Evolutionary conservation across 2,888 invertebrate species (phyloP).

Genomic region (Rotaria macrura): DNA sequence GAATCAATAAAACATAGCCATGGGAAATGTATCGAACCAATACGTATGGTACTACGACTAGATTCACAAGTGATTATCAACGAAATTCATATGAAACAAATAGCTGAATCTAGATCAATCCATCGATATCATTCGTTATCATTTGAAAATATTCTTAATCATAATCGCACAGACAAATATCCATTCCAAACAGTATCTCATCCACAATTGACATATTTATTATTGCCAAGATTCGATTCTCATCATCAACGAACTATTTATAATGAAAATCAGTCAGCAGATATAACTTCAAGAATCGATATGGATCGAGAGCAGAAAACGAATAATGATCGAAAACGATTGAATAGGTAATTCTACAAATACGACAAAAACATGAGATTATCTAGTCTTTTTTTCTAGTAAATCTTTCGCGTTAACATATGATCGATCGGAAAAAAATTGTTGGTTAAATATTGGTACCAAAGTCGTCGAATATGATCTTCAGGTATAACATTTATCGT

Average conservation of each 20-base stretch:
- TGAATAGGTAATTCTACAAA: background rate
- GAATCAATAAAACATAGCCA: background rate
- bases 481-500: background rate
- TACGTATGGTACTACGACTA: background rate
- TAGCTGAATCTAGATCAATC: too few species aligned
- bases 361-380: background rate
- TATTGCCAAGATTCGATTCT: background rate
- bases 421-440: background rate
- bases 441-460: background rate
- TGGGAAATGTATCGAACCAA: background rate
- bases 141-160: too few species aligned
- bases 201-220: too few species aligned
- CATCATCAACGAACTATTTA: background rate
- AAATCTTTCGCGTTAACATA: background rate
- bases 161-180: background rate
- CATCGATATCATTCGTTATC: too few species aligned
- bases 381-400: background rate
- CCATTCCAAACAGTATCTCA: background rate
- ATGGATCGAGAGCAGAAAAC: background rate
- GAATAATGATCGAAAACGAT: background rate
- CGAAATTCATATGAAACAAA: background rate
- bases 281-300: background rate
- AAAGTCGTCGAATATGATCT: background rate
- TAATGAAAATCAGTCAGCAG: background rate
- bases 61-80: background rate